These are phyloP conservation scores for Dryocosmus kuriphilus DNA, from an alignment of 2,888 invertebrate genomes.

Conservation along the genomic window DNA sequence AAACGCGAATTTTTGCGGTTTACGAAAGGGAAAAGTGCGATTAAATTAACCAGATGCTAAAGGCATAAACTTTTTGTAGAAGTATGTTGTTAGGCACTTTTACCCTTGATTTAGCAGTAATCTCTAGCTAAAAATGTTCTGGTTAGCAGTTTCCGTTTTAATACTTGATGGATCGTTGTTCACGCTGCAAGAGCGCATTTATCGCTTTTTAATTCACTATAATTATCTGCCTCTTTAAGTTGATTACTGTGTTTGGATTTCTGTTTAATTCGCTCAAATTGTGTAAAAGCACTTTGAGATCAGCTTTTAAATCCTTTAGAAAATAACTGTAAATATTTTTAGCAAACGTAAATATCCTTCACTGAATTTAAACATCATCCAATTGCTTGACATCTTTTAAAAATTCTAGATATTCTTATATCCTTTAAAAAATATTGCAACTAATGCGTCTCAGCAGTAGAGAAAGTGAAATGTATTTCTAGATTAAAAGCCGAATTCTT, in stretches of 20 bases:
- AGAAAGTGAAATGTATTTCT: not conserved
- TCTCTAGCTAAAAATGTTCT: not conserved
- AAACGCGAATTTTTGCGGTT: not conserved
- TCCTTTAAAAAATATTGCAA: not conserved
- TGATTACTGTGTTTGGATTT: slow-evolving; percentile 11
- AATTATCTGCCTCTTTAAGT: slow-evolving; percentile 1
- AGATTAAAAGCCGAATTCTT: not conserved
- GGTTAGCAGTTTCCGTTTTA: not conserved
- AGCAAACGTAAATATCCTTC: not conserved
- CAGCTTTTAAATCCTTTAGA: not conserved
- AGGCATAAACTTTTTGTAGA: not conserved
- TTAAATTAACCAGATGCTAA: slow-evolving; percentile 2
- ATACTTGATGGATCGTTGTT: slow-evolving; percentile 24
- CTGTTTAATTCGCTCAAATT: not conserved
- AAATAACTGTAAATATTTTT: not conserved
- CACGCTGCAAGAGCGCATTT: slow-evolving; percentile 16
- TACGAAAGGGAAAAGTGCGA: not conserved
- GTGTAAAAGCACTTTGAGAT: not conserved
- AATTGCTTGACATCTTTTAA: not conserved
- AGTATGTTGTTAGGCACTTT: slow-evolving; percentile 19
- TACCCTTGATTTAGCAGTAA: slow-evolving; percentile 19
- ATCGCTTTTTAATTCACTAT: slow-evolving; percentile 21
- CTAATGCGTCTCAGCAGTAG: not conserved
- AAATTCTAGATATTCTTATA: not conserved
- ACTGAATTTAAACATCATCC: not conserved